Percentiles rank a stretch among this genome's conserved stretches.
Evolutionary conservation across 2,888 invertebrate genomes (phyloP).

Genomic region (Nasonia oneida): DNA sequence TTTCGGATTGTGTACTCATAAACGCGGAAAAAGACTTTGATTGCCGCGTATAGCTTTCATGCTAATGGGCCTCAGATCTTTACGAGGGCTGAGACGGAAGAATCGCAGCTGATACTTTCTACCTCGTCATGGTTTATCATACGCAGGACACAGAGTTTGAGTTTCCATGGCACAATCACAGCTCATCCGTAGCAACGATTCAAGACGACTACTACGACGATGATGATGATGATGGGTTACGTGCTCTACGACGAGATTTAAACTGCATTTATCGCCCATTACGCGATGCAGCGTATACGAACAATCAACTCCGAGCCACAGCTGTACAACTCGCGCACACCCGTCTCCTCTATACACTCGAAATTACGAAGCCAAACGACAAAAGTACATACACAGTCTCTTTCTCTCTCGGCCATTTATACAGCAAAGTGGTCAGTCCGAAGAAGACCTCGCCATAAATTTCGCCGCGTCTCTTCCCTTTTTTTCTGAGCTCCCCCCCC

Average conservation of each 20-base stretch:
- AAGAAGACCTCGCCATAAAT: slow-evolving; percentile 51
- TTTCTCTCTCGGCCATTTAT: slow-evolving; percentile 5
- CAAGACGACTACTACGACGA: neutral
- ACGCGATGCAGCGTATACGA: neutral
- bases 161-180: neutral
- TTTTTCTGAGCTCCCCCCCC: neutral
- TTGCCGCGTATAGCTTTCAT: neutral
- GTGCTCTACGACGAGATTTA: neutral
- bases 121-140: no score
- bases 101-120: neutral
- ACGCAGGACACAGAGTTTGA: neutral
- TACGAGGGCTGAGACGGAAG: neutral
- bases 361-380: neutral
- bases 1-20: neutral
- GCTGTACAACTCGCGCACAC: neutral
- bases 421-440: slow-evolving; percentile 39
- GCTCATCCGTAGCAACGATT: neutral
- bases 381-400: neutral
- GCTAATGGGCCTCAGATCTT: neutral
- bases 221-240: neutral
- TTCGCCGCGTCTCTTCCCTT: neutral
- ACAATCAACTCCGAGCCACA: neutral
- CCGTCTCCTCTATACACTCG: no score
- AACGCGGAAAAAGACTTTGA: neutral
- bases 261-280: neutral